Base-by-base conservation (phyloP, 2,113 vertebrate genomes). In the Blennius ocellaris region DNA sequence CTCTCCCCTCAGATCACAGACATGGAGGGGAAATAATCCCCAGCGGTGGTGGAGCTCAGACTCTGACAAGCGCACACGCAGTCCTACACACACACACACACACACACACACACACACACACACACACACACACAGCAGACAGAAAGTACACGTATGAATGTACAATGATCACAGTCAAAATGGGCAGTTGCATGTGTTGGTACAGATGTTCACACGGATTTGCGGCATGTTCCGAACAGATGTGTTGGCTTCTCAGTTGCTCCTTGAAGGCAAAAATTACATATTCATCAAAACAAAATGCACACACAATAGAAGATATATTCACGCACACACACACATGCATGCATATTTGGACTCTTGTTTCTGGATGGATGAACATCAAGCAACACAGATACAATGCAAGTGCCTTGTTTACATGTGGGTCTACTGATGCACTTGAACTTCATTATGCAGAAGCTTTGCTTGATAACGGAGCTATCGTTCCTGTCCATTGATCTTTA, bases 401-500 rank as follows among this genome's bases (percentile, higher is more conserved):
- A 70, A 66, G n/a, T n/a, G 11, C 8, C 60, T 14, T 74, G 74
- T 78, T 73, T 80, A 78, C 76, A 77, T 76, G 69, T 68, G 43
- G 30, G 57, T 47, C 50, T 54, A 55, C 63, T 49, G 73, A 78
- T 77, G 62, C 72, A 45, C 38, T 53, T 73, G 51, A 43, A 47
- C 55, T 67, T 77, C 53, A 72, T 81, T 77, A 81, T 67, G 60
- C 62, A 78, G 59, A 30, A 73, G 48, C 21, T 80, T 56, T 62
- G 68, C 47, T 55, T 11, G 65, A 82, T 75, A 76, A 62, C 70
- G 16, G 39, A 53, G 53, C 61, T 69, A 56, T 58, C 16, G 45
- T 82, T 82, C 65, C 73, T 30, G 51, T 67, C 71, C 70, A 60
- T 75, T 44, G 78, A 73, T 86, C 66, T 73, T 72, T 47, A 55